phyloP scores from a whole-genome alignment of 1,140 invertebrate genomes.

The Neodiprion pinetum region DNA sequence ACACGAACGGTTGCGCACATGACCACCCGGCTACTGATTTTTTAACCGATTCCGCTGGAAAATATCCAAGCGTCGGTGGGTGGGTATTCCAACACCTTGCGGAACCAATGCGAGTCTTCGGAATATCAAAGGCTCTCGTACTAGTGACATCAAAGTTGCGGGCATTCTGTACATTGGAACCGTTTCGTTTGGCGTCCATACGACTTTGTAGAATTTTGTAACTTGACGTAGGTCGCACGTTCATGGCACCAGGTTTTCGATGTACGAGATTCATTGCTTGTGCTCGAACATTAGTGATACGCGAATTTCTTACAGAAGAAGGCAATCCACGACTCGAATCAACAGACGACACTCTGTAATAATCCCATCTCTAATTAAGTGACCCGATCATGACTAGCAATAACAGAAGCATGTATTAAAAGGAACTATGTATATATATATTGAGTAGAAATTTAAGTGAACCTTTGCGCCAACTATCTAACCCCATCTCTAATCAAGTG shows the following conservation, averaged over 20 bases:
- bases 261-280: not conserved
- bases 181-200: not conserved
- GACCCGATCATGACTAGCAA: not conserved
- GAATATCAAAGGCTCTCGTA: not conserved
- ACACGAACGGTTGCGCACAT: not conserved
- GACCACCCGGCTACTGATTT: not conserved
- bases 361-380: not conserved
- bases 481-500: not conserved
- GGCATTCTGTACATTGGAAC: not conserved
- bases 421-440: not conserved
- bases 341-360: not conserved
- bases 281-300: not conserved
- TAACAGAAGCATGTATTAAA: not conserved
- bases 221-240: not conserved
- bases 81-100: not conserved
- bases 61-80: not conserved
- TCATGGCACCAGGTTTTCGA: not conserved
- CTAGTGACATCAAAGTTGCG: not conserved
- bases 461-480: not conserved
- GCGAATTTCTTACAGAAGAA: not conserved
- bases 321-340: not conserved
- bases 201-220: not conserved
- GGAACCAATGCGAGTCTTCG: not conserved
- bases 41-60: not conserved
- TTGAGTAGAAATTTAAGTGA: too few species aligned